Conservation (phyloP, 2,113 vertebrate species). For the Tursiops truncatus region DNA sequence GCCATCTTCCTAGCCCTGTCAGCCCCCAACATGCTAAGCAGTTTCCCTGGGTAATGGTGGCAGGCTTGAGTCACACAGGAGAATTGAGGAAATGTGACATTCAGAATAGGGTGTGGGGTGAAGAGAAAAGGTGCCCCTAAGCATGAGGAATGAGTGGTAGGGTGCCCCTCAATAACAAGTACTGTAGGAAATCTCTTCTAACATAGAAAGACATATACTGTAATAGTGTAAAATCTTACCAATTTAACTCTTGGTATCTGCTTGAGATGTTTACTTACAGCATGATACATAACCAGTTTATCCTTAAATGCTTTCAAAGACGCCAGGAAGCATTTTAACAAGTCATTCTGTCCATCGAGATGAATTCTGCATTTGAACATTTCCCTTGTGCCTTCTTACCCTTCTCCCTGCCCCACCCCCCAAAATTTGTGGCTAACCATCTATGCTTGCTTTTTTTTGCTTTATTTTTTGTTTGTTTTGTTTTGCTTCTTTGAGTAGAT, state of each 20-base stretch:
- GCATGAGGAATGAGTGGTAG: neutral
- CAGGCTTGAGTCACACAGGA: neutral
- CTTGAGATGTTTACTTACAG: slow-evolving; percentile 60
- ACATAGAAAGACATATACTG: slow-evolving; percentile 16
- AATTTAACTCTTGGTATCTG: slow-evolving; percentile 37
- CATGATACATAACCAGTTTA: slow-evolving; percentile 60
- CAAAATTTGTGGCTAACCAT: slow-evolving; percentile 75
- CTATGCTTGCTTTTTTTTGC: slow-evolving; percentile 78
- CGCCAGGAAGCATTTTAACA: slow-evolving; percentile 57
- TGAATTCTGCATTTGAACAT: slow-evolving; percentile 49
- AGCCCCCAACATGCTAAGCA: neutral
- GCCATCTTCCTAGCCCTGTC: neutral
- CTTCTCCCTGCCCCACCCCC: neutral
- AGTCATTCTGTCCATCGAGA: slow-evolving; percentile 28
- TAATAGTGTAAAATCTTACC: neutral
- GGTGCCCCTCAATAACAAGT: neutral
- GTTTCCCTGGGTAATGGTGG: neutral
- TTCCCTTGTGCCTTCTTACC: slow-evolving; percentile 52
- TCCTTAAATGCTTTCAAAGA: slow-evolving; percentile 61
- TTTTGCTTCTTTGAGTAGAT: slow-evolving; percentile 82
- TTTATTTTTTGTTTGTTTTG: slow-evolving; percentile 76
- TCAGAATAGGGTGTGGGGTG: neutral
- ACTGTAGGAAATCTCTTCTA: slow-evolving; percentile 16
- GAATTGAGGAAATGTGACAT: neutral
- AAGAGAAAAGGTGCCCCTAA: neutral